A percentile compares a stretch with the other conserved stretches of the same genome.
phyloP scores from a whole-genome alignment of 2,888 invertebrate species.

The Piscicola geometra region DNA sequence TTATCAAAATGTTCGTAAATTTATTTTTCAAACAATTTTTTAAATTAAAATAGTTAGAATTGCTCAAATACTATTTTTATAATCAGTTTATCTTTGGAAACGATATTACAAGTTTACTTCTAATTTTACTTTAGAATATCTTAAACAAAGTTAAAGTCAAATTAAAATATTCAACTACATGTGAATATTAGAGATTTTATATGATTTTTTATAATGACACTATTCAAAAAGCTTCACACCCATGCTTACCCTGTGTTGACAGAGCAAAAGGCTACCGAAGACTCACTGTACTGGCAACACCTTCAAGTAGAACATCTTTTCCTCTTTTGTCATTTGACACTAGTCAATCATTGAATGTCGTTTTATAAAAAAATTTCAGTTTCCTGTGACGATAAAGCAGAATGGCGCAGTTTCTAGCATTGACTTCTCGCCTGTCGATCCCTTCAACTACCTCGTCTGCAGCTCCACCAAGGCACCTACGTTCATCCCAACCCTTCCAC shows the following conservation, averaged over 20 bases:
- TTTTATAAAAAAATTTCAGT: conserved; percentile 58
- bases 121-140: no score
- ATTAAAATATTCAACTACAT: no score
- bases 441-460: conserved; percentile 85
- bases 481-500: no score
- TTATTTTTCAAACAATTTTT: no score
- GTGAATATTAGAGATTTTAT: no score
- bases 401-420: conserved; percentile 85
- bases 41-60: no score
- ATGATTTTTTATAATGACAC: conserved; percentile 1
- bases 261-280: conserved; percentile 66
- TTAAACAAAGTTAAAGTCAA: no score
- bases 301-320: conserved; percentile 77
- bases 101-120: no score
- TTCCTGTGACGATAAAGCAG: conserved; percentile 82
- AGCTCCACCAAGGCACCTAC: conserved; percentile 75
- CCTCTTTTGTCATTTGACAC: not conserved
- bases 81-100: no score
- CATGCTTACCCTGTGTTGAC: conserved; percentile 1
- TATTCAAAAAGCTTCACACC: conserved; percentile 31
- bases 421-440: conserved; percentile 81
- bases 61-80: no score
- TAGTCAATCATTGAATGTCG: not conserved
- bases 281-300: conserved; percentile 81
- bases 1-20: no score